Evolutionary conservation across 2,888 invertebrate genomes (phyloP).

Genomic region (Diachrysia chrysitis): DNA sequence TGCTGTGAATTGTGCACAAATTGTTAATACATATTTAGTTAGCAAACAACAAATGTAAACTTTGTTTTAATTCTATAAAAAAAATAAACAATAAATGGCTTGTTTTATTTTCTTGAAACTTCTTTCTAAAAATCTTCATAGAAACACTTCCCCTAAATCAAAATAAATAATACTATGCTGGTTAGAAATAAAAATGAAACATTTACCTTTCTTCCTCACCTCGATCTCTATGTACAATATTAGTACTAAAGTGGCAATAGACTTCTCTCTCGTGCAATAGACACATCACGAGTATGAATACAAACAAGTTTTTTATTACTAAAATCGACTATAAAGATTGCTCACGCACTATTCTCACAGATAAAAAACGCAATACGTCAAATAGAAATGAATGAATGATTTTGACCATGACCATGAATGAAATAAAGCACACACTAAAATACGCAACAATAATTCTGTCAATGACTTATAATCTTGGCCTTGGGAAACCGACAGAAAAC

Average conservation of each 20-base stretch:
- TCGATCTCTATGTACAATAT: too few relatives aligned
- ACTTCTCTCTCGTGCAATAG: too few relatives aligned
- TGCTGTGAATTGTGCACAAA: slow-evolving; percentile 12
- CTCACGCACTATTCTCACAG: not conserved
- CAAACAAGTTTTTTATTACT: not conserved
- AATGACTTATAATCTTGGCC: not conserved
- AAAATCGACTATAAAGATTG: not conserved
- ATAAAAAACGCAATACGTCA: not conserved
- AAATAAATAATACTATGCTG: too few relatives aligned
- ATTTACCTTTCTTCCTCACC: too few relatives aligned
- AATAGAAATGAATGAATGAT: not conserved
- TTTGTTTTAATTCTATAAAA: slow-evolving; percentile 32
- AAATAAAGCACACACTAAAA: not conserved
- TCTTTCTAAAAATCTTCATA: not conserved
- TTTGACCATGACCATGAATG: not conserved
- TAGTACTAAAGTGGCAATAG: too few relatives aligned
- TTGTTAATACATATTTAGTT: slow-evolving; percentile 28
- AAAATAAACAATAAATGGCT: slow-evolving; percentile 13
- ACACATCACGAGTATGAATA: too few relatives aligned
- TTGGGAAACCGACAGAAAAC: not conserved
- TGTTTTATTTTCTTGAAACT: slow-evolving; percentile 48
- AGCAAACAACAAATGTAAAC: slow-evolving; percentile 28
- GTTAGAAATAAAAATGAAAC: too few relatives aligned
- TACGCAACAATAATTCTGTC: not conserved
- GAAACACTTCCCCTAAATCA: not conserved